phyloP scores from a whole-genome alignment of 2,113 vertebrate species.

The Syrmaticus mikado region DNA sequence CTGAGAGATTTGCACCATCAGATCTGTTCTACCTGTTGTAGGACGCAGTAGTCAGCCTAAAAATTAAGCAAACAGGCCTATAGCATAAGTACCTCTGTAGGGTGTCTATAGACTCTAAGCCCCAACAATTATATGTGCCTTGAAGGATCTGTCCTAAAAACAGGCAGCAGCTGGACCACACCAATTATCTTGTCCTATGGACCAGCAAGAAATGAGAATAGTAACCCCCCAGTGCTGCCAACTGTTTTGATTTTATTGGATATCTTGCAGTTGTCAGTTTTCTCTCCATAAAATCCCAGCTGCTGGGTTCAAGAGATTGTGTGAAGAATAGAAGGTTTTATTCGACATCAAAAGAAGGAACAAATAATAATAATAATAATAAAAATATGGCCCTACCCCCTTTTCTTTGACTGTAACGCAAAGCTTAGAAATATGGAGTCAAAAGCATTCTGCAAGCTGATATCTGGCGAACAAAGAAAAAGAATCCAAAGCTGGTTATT shows the following conservation, averaged over 20 bases:
- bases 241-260: not conserved
- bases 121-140: not conserved
- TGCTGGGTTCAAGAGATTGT: not conserved
- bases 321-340: not conserved
- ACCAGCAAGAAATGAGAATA: not conserved
- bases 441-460: not conserved
- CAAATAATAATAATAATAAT: too few relatives aligned
- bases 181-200: not conserved
- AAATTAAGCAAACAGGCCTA: not conserved
- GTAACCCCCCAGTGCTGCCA: not conserved
- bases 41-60: not conserved
- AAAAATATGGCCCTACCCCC: not conserved
- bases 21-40: not conserved
- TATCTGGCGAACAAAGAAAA: not conserved
- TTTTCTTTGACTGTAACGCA: not conserved
- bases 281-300: not conserved
- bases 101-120: not conserved
- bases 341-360: not conserved
- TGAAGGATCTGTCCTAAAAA: not conserved
- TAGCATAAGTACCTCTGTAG: accelerated
- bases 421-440: not conserved
- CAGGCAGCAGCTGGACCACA: constrained; percentile 14
- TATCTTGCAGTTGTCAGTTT: not conserved
- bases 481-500: not conserved
- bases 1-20: not conserved